Evolutionary conservation across 2,888 invertebrate species (phyloP).

Genomic region (Zonitis immaculata): DNA sequence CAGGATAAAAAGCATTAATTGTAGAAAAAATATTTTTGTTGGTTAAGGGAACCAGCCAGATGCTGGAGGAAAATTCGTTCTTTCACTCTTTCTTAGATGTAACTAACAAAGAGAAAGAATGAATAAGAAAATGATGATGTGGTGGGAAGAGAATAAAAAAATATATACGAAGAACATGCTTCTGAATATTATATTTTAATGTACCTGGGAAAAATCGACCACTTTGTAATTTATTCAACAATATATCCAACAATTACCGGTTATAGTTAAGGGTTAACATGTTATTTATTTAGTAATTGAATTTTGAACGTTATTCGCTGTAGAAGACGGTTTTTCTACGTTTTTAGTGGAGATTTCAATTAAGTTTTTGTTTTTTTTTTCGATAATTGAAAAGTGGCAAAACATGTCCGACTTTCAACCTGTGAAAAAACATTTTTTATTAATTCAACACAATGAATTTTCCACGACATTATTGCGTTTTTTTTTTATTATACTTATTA

Average conservation of each 20-base stretch:
- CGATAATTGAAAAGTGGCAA: no score
- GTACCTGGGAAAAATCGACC: neutral
- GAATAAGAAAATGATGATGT: neutral
- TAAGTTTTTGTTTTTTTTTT: neutral
- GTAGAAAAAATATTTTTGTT: conserved; percentile 19
- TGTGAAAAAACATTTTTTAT: no score
- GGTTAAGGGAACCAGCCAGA: conserved; percentile 1
- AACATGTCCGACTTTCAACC: neutral
- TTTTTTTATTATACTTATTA: no score
- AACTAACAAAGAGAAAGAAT: neutral
- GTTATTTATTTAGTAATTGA: neutral
- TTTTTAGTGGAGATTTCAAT: neutral
- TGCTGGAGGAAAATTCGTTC: neutral
- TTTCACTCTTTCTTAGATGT: neutral
- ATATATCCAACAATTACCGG: neutral
- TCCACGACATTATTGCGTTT: no score
- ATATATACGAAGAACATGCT: neutral
- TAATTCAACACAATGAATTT: no score
- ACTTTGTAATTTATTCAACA: neutral
- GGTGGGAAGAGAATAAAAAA: neutral
- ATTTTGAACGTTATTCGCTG: neutral
- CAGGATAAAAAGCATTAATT: conserved; percentile 23
- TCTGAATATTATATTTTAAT: neutral
- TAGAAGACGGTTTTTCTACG: neutral
- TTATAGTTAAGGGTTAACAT: neutral